These are phyloP conservation scores for Eustalomyia histrio DNA, from an alignment of 2,888 invertebrate species.

Conservation along the genomic window DNA sequence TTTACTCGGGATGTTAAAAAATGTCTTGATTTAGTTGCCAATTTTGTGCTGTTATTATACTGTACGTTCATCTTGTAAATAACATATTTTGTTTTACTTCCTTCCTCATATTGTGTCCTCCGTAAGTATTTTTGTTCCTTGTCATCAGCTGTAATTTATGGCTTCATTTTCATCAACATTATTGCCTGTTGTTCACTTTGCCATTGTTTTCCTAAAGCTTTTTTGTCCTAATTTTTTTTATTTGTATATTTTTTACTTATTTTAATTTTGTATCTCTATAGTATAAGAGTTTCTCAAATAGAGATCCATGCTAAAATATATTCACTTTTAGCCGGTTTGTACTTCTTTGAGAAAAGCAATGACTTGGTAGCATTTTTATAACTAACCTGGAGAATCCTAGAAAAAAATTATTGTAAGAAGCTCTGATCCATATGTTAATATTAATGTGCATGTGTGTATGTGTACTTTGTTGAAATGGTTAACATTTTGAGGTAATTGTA, in stretches of 20 bases:
- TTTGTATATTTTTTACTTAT: not conserved
- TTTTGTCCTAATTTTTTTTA: conserved; percentile 1
- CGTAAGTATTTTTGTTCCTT: conserved; percentile 4
- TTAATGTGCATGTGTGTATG: not conserved
- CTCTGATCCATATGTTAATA: conserved; percentile 5
- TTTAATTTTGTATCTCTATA: not conserved
- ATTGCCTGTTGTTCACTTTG: conserved; percentile 39
- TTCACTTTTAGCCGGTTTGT: too few species aligned
- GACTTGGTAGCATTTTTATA: too few species aligned
- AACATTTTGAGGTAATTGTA: conserved; percentile 44
- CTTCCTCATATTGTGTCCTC: conserved; percentile 8
- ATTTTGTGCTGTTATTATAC: too few species aligned
- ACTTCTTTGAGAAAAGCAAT: too few species aligned
- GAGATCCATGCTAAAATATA: too few species aligned
- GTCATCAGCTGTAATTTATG: conserved; percentile 51
- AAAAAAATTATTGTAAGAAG: too few species aligned
- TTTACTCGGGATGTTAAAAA: too few species aligned
- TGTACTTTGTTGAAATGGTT: conserved; percentile 26
- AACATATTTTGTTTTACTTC: not conserved
- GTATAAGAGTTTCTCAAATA: not conserved
- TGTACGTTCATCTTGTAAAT: too few species aligned
- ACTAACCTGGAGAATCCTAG: too few species aligned
- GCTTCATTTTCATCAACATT: conserved; percentile 51
- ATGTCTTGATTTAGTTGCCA: too few species aligned
- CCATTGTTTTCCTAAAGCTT: conserved; percentile 17